Conservation (phyloP, 2,113 vertebrate genomes). For the Spea multiplicata region DNA sequence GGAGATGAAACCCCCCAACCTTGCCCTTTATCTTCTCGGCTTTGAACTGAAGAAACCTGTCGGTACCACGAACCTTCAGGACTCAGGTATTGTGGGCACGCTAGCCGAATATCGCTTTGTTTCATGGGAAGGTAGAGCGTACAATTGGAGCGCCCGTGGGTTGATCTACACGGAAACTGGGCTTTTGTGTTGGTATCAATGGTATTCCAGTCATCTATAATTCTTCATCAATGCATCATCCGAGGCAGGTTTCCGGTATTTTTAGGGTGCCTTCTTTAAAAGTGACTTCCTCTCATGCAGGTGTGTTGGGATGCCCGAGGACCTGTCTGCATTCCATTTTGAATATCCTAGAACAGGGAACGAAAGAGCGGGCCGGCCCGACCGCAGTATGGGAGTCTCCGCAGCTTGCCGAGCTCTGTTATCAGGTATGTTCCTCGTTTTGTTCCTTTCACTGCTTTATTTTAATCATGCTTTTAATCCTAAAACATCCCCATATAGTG, state of each 20-base stretch:
- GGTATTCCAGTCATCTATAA: neutral
- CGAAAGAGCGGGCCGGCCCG: slow-evolving; percentile 81
- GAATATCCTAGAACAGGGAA: slow-evolving; percentile 89
- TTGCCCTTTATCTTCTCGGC: slow-evolving; percentile 90
- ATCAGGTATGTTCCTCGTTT: slow-evolving; percentile 74
- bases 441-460: no score
- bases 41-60: slow-evolving; percentile 94
- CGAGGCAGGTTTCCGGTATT: no score
- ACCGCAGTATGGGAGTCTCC: slow-evolving; percentile 80
- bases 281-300: slow-evolving; percentile 57
- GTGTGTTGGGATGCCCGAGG: slow-evolving; percentile 90
- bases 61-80: slow-evolving; percentile 90
- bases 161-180: neutral
- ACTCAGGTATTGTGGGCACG: slow-evolving; percentile 74
- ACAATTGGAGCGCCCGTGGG: neutral
- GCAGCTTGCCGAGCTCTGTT: slow-evolving; percentile 93
- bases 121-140: no score
- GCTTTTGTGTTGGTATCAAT: neutral
- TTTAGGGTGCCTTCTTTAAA: neutral
- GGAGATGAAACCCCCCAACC: slow-evolving; percentile 85
- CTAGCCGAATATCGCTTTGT: no score
- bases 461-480: no score
- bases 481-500: no score
- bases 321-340: slow-evolving; percentile 95
- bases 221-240: neutral